A percentile compares a stretch with the other conserved stretches of the same genome.
These are phyloP conservation scores for Parapsyche elsis DNA, from an alignment of 1,140 invertebrate genomes.

Conservation along the genomic window DNA sequence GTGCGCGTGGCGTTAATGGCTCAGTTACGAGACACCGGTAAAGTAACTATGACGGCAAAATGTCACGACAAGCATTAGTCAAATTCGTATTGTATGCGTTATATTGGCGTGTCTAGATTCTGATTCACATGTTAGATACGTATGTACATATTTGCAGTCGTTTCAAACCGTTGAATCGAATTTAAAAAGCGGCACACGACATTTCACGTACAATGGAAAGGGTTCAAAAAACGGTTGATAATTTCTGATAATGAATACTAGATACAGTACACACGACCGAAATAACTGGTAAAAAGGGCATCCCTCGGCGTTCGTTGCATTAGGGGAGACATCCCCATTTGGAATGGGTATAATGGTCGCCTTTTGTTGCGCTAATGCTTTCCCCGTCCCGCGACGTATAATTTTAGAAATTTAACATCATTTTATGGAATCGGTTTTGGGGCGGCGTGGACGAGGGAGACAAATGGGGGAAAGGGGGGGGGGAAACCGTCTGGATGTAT, in stretches of 20 bases:
- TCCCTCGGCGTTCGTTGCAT: slow-evolving; percentile 42
- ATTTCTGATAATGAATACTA: slow-evolving; percentile 21
- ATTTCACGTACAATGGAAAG: not conserved
- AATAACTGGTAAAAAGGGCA: slow-evolving; percentile 50
- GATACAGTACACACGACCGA: slow-evolving; percentile 37
- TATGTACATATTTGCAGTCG: not conserved
- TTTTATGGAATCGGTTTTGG: slow-evolving; percentile 49
- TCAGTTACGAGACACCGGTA: slow-evolving; percentile 46
- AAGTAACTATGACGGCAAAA: slow-evolving; percentile 47
- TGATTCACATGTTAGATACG: slow-evolving; percentile 41
- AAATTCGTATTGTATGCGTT: slow-evolving; percentile 23
- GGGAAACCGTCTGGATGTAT: not conserved
- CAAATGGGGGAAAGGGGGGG: not conserved
- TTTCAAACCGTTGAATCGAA: not conserved
- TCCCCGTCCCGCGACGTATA: slow-evolving; percentile 51
- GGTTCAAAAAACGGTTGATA: slow-evolving; percentile 19
- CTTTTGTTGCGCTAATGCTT: slow-evolving; percentile 56
- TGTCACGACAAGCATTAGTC: slow-evolving; percentile 55
- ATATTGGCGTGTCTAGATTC: slow-evolving; percentile 44
- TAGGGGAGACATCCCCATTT: slow-evolving; percentile 47
- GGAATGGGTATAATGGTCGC: slow-evolving; percentile 54
- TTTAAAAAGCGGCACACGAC: too few species aligned
- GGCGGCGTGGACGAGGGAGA: slow-evolving; percentile 5
- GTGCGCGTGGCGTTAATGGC: slow-evolving; percentile 23
- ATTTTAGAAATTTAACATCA: slow-evolving; percentile 55